Conservation (phyloP, 2,888 invertebrate species). For the Schizotus pectinicornis region DNA sequence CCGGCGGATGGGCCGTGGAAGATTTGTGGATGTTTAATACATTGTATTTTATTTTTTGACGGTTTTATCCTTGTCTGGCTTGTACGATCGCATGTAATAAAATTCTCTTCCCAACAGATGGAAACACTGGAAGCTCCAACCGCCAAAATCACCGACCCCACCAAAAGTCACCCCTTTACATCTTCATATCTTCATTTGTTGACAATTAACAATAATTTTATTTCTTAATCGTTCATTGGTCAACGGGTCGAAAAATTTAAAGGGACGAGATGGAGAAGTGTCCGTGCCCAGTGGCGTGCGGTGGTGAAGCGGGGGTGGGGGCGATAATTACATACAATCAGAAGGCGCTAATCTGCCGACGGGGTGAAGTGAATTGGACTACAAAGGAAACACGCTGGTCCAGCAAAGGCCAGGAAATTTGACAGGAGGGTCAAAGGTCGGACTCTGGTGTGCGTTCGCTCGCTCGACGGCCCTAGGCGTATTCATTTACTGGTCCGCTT, state of each 20-base stretch:
- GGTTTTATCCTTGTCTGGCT: constrained; percentile 17
- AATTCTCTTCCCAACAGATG: constrained; percentile 5
- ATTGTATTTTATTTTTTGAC: constrained; percentile 51
- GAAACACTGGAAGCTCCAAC: too few relatives aligned
- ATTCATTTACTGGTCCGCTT: constrained; percentile 44
- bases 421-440: constrained; percentile 56
- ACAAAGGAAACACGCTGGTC: constrained; percentile 55
- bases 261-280: constrained; percentile 10
- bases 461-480: constrained; percentile 38
- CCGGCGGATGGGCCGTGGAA: constrained; percentile 35
- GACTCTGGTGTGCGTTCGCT: constrained; percentile 33
- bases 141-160: too few relatives aligned
- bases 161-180: too few relatives aligned
- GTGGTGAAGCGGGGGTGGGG: constrained; percentile 21
- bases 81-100: constrained; percentile 21
- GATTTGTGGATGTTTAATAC: constrained; percentile 57
- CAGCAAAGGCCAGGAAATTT: constrained; percentile 57
- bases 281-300: background rate
- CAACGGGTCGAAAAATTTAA: too few relatives aligned
- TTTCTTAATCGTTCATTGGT: too few relatives aligned
- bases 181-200: too few relatives aligned
- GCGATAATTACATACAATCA: constrained; percentile 51
- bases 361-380: constrained; percentile 47
- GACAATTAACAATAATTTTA: too few relatives aligned
- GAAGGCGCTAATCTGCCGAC: constrained; percentile 49